These are phyloP conservation scores for Desmophyllum pertusum DNA, from an alignment of 92 coral and sea anemone genomes.

Conservation along the genomic window DNA sequence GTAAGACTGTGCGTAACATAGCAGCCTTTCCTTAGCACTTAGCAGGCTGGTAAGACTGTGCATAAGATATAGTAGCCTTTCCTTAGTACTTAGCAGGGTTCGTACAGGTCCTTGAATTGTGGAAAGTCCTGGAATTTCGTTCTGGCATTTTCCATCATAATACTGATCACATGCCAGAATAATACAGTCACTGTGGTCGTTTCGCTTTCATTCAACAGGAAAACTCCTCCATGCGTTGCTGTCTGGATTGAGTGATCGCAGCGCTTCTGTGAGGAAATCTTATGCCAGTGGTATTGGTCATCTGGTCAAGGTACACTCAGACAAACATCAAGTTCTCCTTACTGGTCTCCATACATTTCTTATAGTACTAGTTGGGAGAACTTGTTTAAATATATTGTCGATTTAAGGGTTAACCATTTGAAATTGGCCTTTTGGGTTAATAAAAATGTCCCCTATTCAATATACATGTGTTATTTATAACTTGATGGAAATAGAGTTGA, in stretches of 20 bases:
- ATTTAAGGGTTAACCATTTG: neutral
- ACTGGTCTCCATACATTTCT: neutral
- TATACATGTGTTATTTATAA: no score
- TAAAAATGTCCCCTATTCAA: no score
- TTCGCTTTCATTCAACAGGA: constrained; percentile 37
- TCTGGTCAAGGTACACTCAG: constrained; percentile 67
- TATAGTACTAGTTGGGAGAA: neutral
- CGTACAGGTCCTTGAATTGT: no score
- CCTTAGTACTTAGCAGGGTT: no score
- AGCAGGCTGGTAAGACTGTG: constrained; percentile 73
- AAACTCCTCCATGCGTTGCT: constrained; percentile 88
- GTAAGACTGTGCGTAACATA: constrained; percentile 10
- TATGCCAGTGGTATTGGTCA: constrained; percentile 90
- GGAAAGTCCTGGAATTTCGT: no score
- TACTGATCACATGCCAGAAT: no score
- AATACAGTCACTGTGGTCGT: no score
- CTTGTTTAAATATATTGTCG: neutral
- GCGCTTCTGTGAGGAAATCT: constrained; percentile 84
- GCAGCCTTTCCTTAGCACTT: no score
- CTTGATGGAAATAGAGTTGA: no score
- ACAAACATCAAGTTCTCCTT: neutral
- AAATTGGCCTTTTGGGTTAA: no score
- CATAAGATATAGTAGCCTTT: neutral
- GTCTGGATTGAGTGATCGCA: constrained; percentile 87
- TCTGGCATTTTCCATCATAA: no score